Evolutionary conservation across 2,113 vertebrate species (phyloP).

Genomic region (Percina caprodes): DNA sequence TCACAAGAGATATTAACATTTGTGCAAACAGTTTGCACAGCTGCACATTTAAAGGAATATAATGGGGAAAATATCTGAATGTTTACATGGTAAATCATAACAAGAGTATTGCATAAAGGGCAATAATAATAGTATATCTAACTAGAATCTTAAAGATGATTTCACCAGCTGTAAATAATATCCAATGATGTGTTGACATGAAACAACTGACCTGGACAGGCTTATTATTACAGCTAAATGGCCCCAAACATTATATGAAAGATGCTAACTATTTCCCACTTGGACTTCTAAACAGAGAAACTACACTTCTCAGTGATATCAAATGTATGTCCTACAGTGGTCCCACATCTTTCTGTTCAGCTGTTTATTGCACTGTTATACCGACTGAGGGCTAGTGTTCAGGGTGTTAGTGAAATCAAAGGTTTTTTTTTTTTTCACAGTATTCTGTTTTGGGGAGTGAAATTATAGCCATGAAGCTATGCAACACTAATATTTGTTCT

Average conservation of each 20-base stretch:
- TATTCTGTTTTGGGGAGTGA: constrained; percentile 53
- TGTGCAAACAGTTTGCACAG: constrained; percentile 55
- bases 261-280: constrained; percentile 5
- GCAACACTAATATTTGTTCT: constrained; percentile 68
- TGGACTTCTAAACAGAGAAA: neutral
- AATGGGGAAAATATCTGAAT: constrained; percentile 33
- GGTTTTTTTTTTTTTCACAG: constrained; percentile 63
- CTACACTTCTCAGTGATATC: neutral
- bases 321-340: constrained; percentile 6
- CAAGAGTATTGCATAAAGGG: constrained; percentile 65
- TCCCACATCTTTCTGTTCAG: constrained; percentile 25
- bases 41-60: constrained; percentile 17
- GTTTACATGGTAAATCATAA: constrained; percentile 82
- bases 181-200: neutral
- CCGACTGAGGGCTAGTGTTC: constrained; percentile 65
- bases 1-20: constrained; percentile 34
- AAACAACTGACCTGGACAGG: neutral
- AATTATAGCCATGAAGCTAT: constrained; percentile 22
- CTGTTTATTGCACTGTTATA: constrained; percentile 69
- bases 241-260: constrained; percentile 1
- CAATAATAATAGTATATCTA: constrained; percentile 64
- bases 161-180: constrained; percentile 25
- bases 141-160: constrained; percentile 24
- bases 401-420: constrained; percentile 51
- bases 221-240: constrained; percentile 28